phyloP scores from a whole-genome alignment of 1,140 invertebrate species.

The Spodoptera litura region DNA sequence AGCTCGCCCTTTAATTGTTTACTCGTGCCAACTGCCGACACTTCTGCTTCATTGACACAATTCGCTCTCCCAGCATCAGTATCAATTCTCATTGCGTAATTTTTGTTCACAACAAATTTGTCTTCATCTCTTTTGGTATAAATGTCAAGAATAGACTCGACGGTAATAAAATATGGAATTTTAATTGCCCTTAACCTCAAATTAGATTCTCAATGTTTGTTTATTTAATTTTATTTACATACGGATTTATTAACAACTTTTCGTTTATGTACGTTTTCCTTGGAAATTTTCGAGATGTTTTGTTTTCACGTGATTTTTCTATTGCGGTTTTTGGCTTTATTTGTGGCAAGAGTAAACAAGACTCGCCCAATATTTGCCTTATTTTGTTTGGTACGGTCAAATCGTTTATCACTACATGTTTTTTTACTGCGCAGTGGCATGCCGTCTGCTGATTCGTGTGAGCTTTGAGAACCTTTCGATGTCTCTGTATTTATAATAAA shows the following conservation, averaged over 20 bases:
- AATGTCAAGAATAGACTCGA: conserved; percentile 22
- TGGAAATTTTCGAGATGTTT: background rate
- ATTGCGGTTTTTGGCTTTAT: background rate
- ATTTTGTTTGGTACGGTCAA: conserved; percentile 4
- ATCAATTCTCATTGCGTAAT: conserved; percentile 59
- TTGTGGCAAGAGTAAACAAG: background rate
- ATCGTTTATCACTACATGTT: conserved; percentile 21
- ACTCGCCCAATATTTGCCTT: conserved; percentile 23
- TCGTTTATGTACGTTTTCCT: background rate
- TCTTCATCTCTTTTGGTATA: conserved; percentile 23
- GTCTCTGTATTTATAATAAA: conserved; percentile 31
- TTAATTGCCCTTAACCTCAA: background rate
- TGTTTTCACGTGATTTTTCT: background rate
- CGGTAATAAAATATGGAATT: conserved; percentile 11
- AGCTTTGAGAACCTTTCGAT: background rate
- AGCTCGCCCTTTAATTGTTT: conserved; percentile 57
- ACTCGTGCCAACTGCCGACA: conserved; percentile 54
- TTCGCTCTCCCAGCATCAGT: conserved; percentile 54
- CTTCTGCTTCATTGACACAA: conserved; percentile 64
- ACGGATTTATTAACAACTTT: background rate
- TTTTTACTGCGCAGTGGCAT: conserved; percentile 29
- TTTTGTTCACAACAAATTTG: conserved; percentile 38
- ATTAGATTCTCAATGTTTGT: background rate
- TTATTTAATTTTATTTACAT: background rate
- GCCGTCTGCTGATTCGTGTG: background rate